phyloP scores from a whole-genome alignment of 2,113 vertebrate genomes.

The Puffinus mauretanicus region DNA sequence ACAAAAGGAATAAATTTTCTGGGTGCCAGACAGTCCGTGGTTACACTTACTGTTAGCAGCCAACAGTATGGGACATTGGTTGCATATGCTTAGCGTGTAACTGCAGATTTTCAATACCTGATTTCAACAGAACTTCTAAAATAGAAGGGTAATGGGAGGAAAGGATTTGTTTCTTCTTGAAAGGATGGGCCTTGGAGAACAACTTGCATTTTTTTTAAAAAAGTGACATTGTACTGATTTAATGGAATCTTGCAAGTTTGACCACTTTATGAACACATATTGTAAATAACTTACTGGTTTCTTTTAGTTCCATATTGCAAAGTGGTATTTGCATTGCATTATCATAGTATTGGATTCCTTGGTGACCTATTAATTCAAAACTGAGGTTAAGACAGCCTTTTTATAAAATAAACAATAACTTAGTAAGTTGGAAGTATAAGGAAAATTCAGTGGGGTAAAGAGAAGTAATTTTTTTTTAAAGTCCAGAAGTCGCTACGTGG shows the following conservation, averaged over 20 bases:
- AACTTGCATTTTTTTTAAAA: not conserved
- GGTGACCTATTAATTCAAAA: constrained; percentile 12
- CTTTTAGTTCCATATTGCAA: not conserved
- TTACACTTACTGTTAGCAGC: not conserved
- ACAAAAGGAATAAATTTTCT: not conserved
- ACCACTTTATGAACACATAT: not conserved
- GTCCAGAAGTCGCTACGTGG: not conserved
- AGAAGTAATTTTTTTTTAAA: not conserved
- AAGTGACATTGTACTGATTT: not conserved
- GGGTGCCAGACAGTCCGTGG: not conserved
- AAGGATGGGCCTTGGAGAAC: not conserved
- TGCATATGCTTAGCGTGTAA: not conserved
- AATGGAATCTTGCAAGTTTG: not conserved
- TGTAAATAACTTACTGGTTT: not conserved
- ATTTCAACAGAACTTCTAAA: not conserved
- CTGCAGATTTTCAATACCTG: not conserved
- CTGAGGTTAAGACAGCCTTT: not conserved
- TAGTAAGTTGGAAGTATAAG: not conserved
- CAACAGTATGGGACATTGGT: not conserved
- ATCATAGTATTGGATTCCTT: not conserved
- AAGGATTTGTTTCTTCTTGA: not conserved
- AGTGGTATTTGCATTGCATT: constrained; percentile 6
- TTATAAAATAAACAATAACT: constrained; percentile 16
- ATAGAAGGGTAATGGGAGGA: not conserved
- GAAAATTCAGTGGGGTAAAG: not conserved